Evolutionary conservation across 2,888 invertebrate genomes (phyloP), one percentile per base, ranked within the genome.

Genomic region (Abscondita cerata): DNA sequence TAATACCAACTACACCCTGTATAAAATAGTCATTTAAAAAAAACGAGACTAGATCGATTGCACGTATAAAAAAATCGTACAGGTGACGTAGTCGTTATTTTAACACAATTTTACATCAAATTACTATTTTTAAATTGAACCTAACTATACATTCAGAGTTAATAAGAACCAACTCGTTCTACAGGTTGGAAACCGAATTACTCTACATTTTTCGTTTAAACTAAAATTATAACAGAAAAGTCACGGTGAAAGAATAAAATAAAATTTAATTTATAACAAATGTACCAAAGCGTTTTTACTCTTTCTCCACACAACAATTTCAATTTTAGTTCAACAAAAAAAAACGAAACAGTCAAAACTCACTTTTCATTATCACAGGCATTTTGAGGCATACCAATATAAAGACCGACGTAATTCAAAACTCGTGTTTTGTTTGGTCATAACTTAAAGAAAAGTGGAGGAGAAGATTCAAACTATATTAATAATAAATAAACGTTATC

Each of bases 361-460:
- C 62, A 41, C 56, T 65, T 71, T 74, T 73, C 69, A 68, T 77
- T 25, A 78, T 78, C 78, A 77, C 78, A 77, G 77, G 75, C 78
- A 75, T 69, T 76, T 76, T 75, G 76, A 78, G 76, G 75, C 76
- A 69, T 75, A 73, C 72, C 71, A 75, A 75, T 71, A 62, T 19
- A 59, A 54, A 58, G 41, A 25, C 25, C 25, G 6, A 25, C 6
- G 25, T 4, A 50, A 31, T 53, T 33, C 57, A 19, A 31, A 59
- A 64, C 44, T 65, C 62, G 59, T 68, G n/a, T n/a, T n/a, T n/a
- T 64, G 62, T 64, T 65, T 67, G 67, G 67, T 67, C 67, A 60
- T 55, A 58, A 18, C 53, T 50, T 54, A 60, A n/a, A 46, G 16
- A 53, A 53, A 53, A 15, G 38, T 38, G 9, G 13, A n/a, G n/a